Evolutionary conservation across 2,113 vertebrate species (phyloP).

Genomic region (Eublepharis macularius): DNA sequence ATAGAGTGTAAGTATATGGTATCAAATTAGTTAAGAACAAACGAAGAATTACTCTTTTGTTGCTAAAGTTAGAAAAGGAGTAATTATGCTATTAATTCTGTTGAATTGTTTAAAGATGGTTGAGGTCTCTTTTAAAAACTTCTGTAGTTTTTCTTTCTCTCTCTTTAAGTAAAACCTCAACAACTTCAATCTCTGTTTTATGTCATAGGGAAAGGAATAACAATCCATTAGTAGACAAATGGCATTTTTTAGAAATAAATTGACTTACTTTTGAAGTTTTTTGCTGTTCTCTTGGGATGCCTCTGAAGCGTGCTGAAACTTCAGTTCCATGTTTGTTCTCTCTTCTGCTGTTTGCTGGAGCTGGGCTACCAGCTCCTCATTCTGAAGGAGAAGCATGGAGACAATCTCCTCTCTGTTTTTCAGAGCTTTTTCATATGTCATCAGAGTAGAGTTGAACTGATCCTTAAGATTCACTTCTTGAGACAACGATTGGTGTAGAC

Average conservation of each 20-base stretch:
- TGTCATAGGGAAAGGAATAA: not conserved
- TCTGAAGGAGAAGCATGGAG: conserved; percentile 71
- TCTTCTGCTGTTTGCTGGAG: conserved; percentile 76
- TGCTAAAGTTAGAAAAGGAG: not conserved
- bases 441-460: conserved; percentile 62
- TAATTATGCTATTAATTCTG: not conserved
- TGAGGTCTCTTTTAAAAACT: not conserved
- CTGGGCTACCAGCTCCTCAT: conserved; percentile 76
- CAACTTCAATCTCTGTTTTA: not conserved
- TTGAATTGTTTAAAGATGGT: not conserved
- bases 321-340: conserved; percentile 67
- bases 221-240: not conserved
- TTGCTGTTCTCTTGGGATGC: conserved; percentile 75
- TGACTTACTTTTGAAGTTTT: conserved; percentile 84
- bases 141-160: not conserved
- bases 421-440: conserved; percentile 66
- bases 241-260: conserved; percentile 32
- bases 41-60: not conserved
- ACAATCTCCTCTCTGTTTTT: conserved; percentile 67
- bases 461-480: conserved; percentile 75
- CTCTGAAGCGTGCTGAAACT: conserved; percentile 75
- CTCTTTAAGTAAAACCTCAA: too few species aligned
- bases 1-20: not conserved
- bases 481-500: conserved; percentile 77
- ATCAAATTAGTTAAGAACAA: not conserved